phyloP scores from a whole-genome alignment of 2,797 vertebrate species.

The Semotilus atromaculatus region DNA sequence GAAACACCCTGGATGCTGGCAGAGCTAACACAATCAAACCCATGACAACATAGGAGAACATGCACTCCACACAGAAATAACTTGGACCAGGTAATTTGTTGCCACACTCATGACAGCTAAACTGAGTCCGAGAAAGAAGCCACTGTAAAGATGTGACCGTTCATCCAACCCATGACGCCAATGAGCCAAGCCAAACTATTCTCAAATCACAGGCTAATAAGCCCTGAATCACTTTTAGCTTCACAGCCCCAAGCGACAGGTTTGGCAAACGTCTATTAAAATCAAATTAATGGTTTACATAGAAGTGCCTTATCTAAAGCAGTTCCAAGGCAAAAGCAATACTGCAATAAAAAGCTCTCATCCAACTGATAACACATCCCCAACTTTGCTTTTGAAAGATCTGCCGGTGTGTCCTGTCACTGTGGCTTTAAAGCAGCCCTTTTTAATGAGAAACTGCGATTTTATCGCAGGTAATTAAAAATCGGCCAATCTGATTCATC shows the following conservation, averaged over 20 bases:
- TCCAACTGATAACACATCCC: slow-evolving; percentile 35
- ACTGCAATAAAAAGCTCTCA: slow-evolving; percentile 39
- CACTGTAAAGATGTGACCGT: slow-evolving; percentile 52
- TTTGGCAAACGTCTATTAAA: slow-evolving; percentile 47
- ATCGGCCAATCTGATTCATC: slow-evolving; percentile 48
- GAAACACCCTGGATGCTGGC: no score
- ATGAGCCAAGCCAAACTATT: slow-evolving; percentile 35
- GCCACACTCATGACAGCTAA: not conserved
- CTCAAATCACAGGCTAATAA: slow-evolving; percentile 46
- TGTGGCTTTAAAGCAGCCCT: slow-evolving; percentile 39
- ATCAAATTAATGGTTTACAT: slow-evolving; percentile 48
- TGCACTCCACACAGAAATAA: not conserved
- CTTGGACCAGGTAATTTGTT: not conserved
- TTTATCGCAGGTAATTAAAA: slow-evolving; percentile 61
- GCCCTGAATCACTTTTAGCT: slow-evolving; percentile 45
- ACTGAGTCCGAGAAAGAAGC: not conserved
- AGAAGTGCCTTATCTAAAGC: slow-evolving; percentile 43
- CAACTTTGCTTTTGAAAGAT: slow-evolving; percentile 43
- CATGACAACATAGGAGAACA: no score
- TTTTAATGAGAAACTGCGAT: slow-evolving; percentile 57
- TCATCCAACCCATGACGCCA: slow-evolving; percentile 7
- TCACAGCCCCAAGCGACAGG: slow-evolving; percentile 34
- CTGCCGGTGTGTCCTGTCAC: slow-evolving; percentile 41
- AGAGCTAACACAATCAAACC: no score
- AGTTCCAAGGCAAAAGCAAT: slow-evolving; percentile 45